Evolutionary conservation across 2,797 vertebrate genomes (phyloP).

Genomic region (Sylvia borin): DNA sequence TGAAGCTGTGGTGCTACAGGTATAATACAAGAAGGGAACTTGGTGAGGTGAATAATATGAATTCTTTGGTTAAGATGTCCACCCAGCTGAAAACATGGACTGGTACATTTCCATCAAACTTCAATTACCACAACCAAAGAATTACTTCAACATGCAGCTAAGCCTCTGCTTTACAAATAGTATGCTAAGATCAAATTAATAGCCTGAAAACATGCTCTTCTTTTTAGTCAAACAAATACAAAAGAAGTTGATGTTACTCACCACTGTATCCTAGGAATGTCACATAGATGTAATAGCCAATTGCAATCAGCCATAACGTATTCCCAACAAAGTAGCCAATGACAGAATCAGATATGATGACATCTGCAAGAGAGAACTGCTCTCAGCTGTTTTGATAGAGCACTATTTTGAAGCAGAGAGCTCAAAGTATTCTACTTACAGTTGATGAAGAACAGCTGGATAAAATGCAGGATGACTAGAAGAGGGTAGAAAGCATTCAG

Average conservation of each 20-base stretch:
- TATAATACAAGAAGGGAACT: not conserved
- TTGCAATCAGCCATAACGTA: slow-evolving; percentile 91
- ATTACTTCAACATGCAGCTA: not conserved
- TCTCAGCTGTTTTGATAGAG: not conserved
- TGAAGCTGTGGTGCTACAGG: not conserved
- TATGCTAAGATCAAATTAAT: not conserved
- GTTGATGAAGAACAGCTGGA: slow-evolving; percentile 98
- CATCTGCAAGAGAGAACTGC: slow-evolving; percentile 77
- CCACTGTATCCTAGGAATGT: slow-evolving; percentile 97
- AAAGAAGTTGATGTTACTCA: slow-evolving; percentile 71
- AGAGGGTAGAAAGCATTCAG: slow-evolving; percentile 98
- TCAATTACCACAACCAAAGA: not conserved
- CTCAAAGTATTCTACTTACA: slow-evolving; percentile 83
- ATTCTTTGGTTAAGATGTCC: not conserved
- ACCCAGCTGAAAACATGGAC: not conserved
- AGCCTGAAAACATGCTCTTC: not conserved
- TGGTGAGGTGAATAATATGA: not conserved
- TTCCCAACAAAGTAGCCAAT: slow-evolving; percentile 93
- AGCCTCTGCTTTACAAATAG: not conserved
- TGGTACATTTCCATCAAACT: not conserved
- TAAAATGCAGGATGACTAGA: slow-evolving; percentile 94
- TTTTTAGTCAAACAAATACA: not conserved
- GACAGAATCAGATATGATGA: slow-evolving; percentile 89
- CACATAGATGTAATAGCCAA: slow-evolving; percentile 96
- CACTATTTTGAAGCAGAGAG: not conserved